Base-by-base conservation (phyloP, 2,113 vertebrate genomes). In the Sphyrna mokarran region DNA sequence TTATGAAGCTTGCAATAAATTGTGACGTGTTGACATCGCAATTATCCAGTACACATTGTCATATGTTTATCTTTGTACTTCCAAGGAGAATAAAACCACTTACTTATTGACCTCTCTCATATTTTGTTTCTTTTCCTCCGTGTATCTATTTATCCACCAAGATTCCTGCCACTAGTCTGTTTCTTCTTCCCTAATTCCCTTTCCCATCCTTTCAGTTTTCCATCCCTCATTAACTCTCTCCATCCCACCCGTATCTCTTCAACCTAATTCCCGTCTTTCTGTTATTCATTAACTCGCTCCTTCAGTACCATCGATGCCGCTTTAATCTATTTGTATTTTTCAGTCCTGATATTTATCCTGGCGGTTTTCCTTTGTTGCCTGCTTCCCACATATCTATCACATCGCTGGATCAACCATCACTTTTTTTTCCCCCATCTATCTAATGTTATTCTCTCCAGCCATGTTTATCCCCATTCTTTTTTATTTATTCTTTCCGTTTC, bases 1-100 rank as follows among this genome's bases (percentile, higher is more conserved):
- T 95, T 95, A 95, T 95, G 94, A 95, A 95, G 94, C 94, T 72
- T 72, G 94, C 48, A 95, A 95, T 95, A 95, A 95, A 95, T 95
- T 95, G 72, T 95, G 94, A 95, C 76, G 68, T 95, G 94, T 72
- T 95, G 94, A 76, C 94, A 95, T 54, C 94, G 94, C 69, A 95
- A 95, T 95, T 95, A 95, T 95, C 94, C 94, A 95, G 94, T 70
- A 76, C 69, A 95, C 94, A 95, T 95, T 95, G 94, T 95, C 94
- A 95, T 95, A 95, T 95, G 94, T 95, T 95, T 95, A 95, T 95
- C 94, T 95, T 94, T 95, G 94, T 95, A 70, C 68, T 95, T 72
- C 94, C 94, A 95, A 95, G 94, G 94, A 76, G 66, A 72, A 95
- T 72, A 70, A 95, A 95, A 95, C 23, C 68, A 76, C 94, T 76